A percentile compares a stretch with the other conserved stretches of the same genome.
Evolutionary conservation across 2,113 vertebrate genomes (phyloP).

Genomic region (Felis catus): F.catus_Fca126_mat1.0 CM031412.1:74232001-74232500

Average conservation of each 20-base stretch:
- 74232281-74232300: background rate
- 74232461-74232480: background rate
- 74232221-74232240: background rate
- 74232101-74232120: background rate
- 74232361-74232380: background rate
- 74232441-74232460: background rate
- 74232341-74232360: background rate
- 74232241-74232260: background rate
- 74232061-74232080: background rate
- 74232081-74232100: background rate
- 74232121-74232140: background rate
- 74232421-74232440: background rate
- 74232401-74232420: background rate
- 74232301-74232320: background rate
- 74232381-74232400: background rate
- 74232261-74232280: background rate
- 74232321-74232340: background rate
- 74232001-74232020: background rate
- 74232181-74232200: background rate
- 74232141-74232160: background rate
- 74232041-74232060: background rate
- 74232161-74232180: no score
- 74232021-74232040: background rate
- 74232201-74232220: background rate
- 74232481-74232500: background rate